Percentiles rank a stretch among this genome's conserved stretches.
Evolutionary conservation across 2,888 invertebrate species (phyloP).

Genomic region (Stenoptilia bipunctidactyla): DNA sequence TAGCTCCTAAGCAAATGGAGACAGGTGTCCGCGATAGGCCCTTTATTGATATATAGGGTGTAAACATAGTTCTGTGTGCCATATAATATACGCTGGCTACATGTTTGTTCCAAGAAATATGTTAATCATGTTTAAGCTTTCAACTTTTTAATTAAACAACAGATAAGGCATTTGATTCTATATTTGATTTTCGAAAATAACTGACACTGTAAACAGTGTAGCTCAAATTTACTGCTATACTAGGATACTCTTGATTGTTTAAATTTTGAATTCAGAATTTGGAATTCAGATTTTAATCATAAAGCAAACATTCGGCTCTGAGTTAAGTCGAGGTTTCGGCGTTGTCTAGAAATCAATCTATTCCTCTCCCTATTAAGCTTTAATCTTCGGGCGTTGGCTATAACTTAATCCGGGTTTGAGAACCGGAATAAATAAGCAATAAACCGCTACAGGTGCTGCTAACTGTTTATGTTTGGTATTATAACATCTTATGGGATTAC

Average conservation of each 20-base stretch:
- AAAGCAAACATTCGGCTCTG: slow-evolving; percentile 30
- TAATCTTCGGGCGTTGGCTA: slow-evolving; percentile 65
- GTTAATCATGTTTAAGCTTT: slow-evolving; percentile 53
- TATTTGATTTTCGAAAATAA: slow-evolving; percentile 47
- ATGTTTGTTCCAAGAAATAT: slow-evolving; percentile 41
- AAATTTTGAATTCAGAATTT: slow-evolving; percentile 6
- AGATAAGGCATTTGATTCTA: slow-evolving; percentile 48
- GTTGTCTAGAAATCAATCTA: slow-evolving; percentile 65
- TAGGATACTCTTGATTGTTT: not conserved
- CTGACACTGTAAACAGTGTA: not conserved
- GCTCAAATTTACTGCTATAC: slow-evolving; percentile 1
- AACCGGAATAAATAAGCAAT: slow-evolving; percentile 65
- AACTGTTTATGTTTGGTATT: slow-evolving; percentile 42
- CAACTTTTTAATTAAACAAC: slow-evolving; percentile 56
- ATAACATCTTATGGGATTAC: slow-evolving; percentile 34
- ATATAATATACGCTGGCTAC: slow-evolving; percentile 24
- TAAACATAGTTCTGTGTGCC: slow-evolving; percentile 24
- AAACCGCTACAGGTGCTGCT: slow-evolving; percentile 61
- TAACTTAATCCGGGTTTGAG: slow-evolving; percentile 67
- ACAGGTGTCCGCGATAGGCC: slow-evolving; percentile 59
- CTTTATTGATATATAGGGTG: slow-evolving; percentile 56
- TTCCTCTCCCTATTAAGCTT: slow-evolving; percentile 56
- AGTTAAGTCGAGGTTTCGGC: slow-evolving; percentile 43
- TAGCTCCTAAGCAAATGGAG: slow-evolving; percentile 64
- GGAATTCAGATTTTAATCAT: slow-evolving; percentile 21